Base-by-base conservation (phyloP, 2,797 vertebrate species). In the Trematomus bernacchii region DNA sequence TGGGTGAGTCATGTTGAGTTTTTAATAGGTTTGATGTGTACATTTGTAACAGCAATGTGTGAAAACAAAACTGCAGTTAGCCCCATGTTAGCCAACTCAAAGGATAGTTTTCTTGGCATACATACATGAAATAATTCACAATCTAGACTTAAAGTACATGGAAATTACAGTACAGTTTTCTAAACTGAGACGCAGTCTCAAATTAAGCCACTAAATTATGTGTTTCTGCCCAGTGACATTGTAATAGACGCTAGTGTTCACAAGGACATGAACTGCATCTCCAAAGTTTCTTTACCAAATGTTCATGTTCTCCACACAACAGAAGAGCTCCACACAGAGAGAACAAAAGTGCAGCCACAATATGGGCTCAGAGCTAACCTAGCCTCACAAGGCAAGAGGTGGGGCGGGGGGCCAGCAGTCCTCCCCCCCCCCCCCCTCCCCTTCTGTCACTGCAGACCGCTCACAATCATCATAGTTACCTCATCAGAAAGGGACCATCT, bases 21-120 rank as follows among this genome's bases (percentile, higher is more conserved):
- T 95, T 95, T 94, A 95, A 92, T 93, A 91, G 77, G 84, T 86
- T 93, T 86, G 27, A 90, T 93, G 92, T 93, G 76, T 91, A 92
- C 89, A 92, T 89, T 83, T 88, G 80, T 83, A 91, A 94, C 91
- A 92, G 79, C 87, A 86, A 92, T 82, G 87, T 92, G 90, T 91
- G 87, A 89, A 93, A 94, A 91, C 94, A 91, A 85, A 89, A 71
- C 76, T 85, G 87, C 80, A 90, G 79, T 78, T 68, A 71, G 85
- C 86, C 87, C 73, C 77, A 91, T 89, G 75, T 48, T 69, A 79
- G 87, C 88, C 57, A 85, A 86, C 76, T 82, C 83, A 90, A 89
- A 92, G 86, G 82, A 93, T 91, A 65, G 54, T 73, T 79, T 83
- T 86, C 89, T 89, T 87, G 73, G 85, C 88, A 89, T 92, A 94